Conservation (phyloP, 2,113 vertebrate genomes). For the Myanophis thanlyinensis region DNA sequence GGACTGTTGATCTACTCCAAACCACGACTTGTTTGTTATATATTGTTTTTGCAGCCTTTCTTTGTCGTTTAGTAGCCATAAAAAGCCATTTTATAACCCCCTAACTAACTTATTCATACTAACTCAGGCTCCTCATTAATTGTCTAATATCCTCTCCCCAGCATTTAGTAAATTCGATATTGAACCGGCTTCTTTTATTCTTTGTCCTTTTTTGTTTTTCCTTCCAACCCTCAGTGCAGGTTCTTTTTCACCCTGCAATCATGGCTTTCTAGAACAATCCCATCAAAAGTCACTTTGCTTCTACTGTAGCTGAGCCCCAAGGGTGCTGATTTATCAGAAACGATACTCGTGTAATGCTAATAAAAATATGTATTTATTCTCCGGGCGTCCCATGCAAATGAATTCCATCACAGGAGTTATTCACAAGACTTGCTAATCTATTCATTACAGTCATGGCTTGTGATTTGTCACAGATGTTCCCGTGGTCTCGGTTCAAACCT, state of each 20-base stretch:
- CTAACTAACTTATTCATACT: slow-evolving; percentile 11
- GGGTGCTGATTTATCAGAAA: slow-evolving; percentile 14
- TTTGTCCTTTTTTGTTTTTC: background rate
- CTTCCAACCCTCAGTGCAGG: fast-evolving
- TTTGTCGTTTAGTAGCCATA: slow-evolving; percentile 25
- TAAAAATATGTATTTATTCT: slow-evolving; percentile 34
- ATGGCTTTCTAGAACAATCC: background rate
- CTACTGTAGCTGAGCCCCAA: background rate
- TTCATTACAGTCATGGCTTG: background rate
- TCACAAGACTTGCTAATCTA: background rate
- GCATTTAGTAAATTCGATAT: background rate
- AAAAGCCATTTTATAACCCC: slow-evolving; percentile 21
- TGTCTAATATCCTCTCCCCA: background rate
- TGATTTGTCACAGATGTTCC: slow-evolving; percentile 5
- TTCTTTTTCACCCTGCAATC: fast-evolving
- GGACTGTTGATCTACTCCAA: slow-evolving; percentile 51
- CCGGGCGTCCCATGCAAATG: background rate
- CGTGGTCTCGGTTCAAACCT: background rate
- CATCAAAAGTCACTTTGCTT: background rate
- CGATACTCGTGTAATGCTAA: slow-evolving; percentile 24
- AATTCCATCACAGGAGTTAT: background rate
- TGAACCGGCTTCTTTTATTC: background rate
- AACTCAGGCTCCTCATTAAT: background rate
- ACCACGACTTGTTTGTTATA: slow-evolving; percentile 49
- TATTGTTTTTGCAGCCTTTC: slow-evolving; percentile 18